These are phyloP conservation scores for Ptiloglossa arizonensis DNA, from an alignment of 1,140 invertebrate genomes.

Conservation along the genomic window DNA sequence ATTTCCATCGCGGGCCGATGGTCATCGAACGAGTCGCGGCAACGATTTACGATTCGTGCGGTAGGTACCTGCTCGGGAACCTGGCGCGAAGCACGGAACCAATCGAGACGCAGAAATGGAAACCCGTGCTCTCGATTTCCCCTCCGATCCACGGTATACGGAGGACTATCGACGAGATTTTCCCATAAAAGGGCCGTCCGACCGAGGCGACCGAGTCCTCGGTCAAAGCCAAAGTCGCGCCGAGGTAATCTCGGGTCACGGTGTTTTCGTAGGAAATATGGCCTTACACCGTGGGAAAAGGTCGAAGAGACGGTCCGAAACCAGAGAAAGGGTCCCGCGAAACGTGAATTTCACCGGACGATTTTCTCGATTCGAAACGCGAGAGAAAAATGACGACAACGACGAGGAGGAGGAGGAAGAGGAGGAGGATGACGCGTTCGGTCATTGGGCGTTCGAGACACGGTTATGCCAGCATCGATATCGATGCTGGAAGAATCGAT, in stretches of 20 bases:
- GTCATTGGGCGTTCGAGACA: neutral
- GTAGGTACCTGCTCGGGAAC: neutral
- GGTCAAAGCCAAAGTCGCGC: conserved; percentile 73
- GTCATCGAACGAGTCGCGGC: neutral
- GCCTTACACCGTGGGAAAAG: neutral
- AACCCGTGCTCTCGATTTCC: conserved; percentile 11
- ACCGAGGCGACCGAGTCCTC: conserved; percentile 19
- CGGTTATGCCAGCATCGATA: neutral
- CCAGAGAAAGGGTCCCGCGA: neutral
- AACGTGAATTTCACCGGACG: neutral
- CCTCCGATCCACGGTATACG: too few relatives aligned
- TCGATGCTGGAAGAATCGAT: conserved; percentile 1
- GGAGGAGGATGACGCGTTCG: neutral
- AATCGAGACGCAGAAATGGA: conserved; percentile 2
- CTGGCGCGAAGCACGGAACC: conserved; percentile 14
- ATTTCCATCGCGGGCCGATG: too few relatives aligned
- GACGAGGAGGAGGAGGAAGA: too few relatives aligned
- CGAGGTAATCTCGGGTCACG: conserved; percentile 15
- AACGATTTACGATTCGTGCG: too few relatives aligned
- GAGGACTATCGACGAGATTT: conserved; percentile 36
- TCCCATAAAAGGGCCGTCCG: conserved; percentile 46
- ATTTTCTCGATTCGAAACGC: neutral
- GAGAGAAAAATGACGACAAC: too few relatives aligned
- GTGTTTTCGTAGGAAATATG: conserved; percentile 30
- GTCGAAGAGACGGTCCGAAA: neutral